Evolutionary conservation across 2,797 vertebrate genomes (phyloP), one percentile per base, ranked within the genome.

Genomic region (Chelmon rostratus): DNA sequence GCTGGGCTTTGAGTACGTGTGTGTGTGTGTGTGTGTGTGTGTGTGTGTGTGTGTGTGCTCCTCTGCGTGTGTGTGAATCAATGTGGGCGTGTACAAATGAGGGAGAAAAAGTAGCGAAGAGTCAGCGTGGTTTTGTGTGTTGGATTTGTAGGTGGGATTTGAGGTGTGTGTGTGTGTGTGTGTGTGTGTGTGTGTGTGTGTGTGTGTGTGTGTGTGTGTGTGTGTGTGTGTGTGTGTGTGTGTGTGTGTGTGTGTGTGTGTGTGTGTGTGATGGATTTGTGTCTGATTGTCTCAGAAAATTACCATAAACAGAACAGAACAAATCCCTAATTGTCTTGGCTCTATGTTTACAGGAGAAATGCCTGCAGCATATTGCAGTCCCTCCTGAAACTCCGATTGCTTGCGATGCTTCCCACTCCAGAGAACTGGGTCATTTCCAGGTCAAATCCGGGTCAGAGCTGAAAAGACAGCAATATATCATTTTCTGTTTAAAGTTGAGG

Each of bases 261-360:
- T n/a, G 58, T 68, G 44, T 68, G 78, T 75, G 58, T 82, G 87
- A 89, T 82, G 86, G 83, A 91, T 93, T 92, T 85, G 64, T 80
- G 75, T 87, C 81, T 89, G 87, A 93, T 90, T 93, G 85, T 92
- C 81, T 87, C 53, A 0, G 25, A 79, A 83, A 90, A 91, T 89
- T 83, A 84, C 67, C 86, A 86, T 81, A 84, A 88, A 89, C 78
- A 56, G 76, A 90, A 78, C 70, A 75, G 73, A 86, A 82, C 83
- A 90, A 92, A 92, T 89, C 82, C 73, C 61, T 87, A 90, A 90
- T 93, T 92, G 88, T 90, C 86, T 91, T 85, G 84, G 86, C 84
- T 78, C 70, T 74, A 68, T 75, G 85, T 89, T 87, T 82, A 81
- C 68, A 76, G 74, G 77, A 77, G 82, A 78, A 37, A 86, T 54